Evolutionary conservation across 2,113 vertebrate genomes (phyloP).

Genomic region (Sturnira hondurensis): DNA sequence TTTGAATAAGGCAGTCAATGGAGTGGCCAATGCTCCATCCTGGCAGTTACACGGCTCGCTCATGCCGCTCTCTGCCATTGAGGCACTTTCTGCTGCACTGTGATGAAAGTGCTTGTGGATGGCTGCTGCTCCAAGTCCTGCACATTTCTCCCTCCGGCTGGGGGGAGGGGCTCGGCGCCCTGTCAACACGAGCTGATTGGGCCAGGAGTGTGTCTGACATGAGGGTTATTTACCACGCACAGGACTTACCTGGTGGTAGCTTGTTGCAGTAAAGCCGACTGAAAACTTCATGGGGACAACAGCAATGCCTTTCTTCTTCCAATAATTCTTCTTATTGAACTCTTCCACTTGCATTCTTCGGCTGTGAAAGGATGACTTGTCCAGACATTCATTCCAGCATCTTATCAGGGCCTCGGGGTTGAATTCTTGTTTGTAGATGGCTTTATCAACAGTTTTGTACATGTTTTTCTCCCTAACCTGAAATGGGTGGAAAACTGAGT

Average conservation of each 20-base stretch:
- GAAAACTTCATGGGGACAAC: conserved; percentile 88
- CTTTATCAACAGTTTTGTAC: conserved; percentile 82
- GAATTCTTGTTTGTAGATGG: conserved; percentile 85
- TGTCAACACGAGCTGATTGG: neutral
- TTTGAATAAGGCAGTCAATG: neutral
- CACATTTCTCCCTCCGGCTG: neutral
- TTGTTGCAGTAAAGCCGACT: conserved; percentile 79
- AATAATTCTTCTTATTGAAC: conserved; percentile 86
- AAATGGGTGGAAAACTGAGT: neutral
- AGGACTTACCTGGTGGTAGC: conserved; percentile 85
- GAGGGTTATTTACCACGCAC: neutral
- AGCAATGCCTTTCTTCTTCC: conserved; percentile 89
- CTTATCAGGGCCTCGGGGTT: conserved; percentile 80
- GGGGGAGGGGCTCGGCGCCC: neutral
- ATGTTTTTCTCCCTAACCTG: conserved; percentile 89
- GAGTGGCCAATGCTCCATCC: rapidly evolving
- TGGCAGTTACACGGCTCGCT: neutral
- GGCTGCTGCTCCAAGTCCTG: neutral
- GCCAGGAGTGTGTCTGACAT: neutral
- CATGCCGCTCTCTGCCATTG: neutral
- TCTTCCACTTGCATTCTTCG: conserved; percentile 71
- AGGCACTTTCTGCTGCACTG: neutral
- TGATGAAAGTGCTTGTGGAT: neutral
- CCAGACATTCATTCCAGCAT: conserved; percentile 88
- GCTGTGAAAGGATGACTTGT: conserved; percentile 74